These are phyloP conservation scores for Corythoichthys haematopterus DNA, from an alignment of 2,113 vertebrate genomes.

Conservation along the genomic window DNA sequence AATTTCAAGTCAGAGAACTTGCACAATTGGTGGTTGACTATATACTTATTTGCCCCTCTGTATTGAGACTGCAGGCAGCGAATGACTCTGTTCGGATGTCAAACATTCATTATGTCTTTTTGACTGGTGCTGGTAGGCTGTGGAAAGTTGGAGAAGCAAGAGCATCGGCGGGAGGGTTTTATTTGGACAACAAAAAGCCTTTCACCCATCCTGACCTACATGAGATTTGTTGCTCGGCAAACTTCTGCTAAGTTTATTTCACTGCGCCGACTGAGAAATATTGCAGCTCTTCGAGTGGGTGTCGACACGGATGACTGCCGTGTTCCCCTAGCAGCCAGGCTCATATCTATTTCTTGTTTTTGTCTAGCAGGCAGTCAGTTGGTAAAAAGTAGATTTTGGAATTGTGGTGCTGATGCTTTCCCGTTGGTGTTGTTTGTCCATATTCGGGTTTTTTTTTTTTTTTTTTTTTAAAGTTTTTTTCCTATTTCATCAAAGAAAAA, in stretches of 20 bases:
- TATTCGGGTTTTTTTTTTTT: too few species aligned
- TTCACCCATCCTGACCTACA: conserved; percentile 43
- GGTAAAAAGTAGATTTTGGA: neutral
- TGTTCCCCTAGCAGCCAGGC: neutral
- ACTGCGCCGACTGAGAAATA: conserved; percentile 25
- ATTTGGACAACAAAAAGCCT: conserved; percentile 54
- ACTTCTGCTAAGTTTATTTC: conserved; percentile 46
- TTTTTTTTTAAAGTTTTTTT: too few species aligned
- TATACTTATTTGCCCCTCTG: too few species aligned
- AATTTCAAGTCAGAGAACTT: too few species aligned
- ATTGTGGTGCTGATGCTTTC: neutral
- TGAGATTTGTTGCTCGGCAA: conserved; percentile 31
- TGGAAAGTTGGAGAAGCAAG: conserved; percentile 48
- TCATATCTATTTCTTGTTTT: neutral
- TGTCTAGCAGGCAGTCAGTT: too few species aligned
- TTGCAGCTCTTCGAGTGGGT: conserved; percentile 8
- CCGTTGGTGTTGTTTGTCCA: too few species aligned
- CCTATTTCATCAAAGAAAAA: too few species aligned
- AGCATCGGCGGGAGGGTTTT: conserved; percentile 36
- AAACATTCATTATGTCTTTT: conserved; percentile 56
- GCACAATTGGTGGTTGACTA: too few species aligned
- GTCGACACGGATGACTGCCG: conserved; percentile 4
- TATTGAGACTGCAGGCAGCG: conserved; percentile 33
- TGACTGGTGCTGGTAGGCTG: conserved; percentile 33
- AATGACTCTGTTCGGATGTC: conserved; percentile 35